These are phyloP conservation scores for Bergia sp. DNA, from an alignment of 92 coral and sea anemone species.

Conservation along the genomic window DNA sequence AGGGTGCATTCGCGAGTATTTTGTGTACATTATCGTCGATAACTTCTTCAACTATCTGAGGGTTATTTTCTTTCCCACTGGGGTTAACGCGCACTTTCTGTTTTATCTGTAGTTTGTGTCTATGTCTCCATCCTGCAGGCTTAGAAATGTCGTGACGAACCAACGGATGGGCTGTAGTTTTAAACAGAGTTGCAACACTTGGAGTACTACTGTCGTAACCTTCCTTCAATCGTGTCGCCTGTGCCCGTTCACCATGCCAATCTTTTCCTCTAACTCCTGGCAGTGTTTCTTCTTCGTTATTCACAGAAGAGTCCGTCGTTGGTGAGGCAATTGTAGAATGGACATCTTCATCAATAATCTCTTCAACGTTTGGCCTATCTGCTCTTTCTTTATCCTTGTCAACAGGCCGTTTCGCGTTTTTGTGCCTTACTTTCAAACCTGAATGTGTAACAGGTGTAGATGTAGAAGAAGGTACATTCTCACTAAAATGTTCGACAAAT, in stretches of 20 bases:
- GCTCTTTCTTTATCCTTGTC: background rate
- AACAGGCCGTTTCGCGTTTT: background rate
- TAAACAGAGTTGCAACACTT: background rate
- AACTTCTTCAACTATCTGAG: slow-evolving; percentile 5
- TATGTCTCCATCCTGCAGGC: background rate
- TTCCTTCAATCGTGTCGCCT: background rate
- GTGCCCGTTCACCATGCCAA: background rate
- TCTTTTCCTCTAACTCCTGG: background rate
- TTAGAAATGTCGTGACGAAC: background rate
- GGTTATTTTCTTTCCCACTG: background rate
- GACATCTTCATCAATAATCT: slow-evolving; percentile 5
- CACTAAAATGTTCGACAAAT: background rate
- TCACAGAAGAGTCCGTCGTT: slow-evolving; percentile 35
- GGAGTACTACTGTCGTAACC: background rate
- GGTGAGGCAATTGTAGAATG: slow-evolving; percentile 26
- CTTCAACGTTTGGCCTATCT: background rate
- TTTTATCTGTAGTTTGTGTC: background rate
- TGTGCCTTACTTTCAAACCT: background rate
- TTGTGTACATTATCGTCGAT: slow-evolving; percentile 12
- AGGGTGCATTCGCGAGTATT: background rate
- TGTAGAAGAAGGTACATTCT: background rate
- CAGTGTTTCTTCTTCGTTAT: slow-evolving; percentile 10
- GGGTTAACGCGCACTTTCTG: background rate
- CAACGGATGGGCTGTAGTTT: background rate
- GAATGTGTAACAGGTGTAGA: background rate